phyloP scores from a whole-genome alignment of 2,797 vertebrate genomes.

The Platalea minor region DNA sequence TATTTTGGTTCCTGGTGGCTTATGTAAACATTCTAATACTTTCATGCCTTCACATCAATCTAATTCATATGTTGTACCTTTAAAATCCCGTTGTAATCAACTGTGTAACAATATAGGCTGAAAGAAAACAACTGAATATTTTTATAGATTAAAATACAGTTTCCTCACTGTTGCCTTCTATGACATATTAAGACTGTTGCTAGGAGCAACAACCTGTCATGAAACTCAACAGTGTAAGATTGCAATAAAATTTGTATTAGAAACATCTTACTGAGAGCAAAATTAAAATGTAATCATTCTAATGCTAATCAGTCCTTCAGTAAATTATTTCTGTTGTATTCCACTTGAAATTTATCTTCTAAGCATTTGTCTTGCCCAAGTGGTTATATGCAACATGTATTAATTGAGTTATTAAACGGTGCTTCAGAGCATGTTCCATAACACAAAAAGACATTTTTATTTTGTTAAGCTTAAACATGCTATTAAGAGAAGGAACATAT shows the following conservation, averaged over 20 bases:
- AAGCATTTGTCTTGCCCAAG: slow-evolving; percentile 19
- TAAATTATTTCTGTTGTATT: slow-evolving; percentile 16
- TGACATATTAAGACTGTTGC: slow-evolving; percentile 58
- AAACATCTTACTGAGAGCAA: slow-evolving; percentile 26
- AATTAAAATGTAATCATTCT: slow-evolving; percentile 27
- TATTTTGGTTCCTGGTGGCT: neutral
- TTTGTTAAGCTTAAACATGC: neutral
- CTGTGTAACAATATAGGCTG: neutral
- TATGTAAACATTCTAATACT: neutral
- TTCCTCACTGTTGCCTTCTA: slow-evolving; percentile 39
- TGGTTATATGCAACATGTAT: neutral
- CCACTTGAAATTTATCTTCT: slow-evolving; percentile 10
- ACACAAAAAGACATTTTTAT: neutral
- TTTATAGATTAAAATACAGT: slow-evolving; percentile 26
- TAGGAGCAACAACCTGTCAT: slow-evolving; percentile 65
- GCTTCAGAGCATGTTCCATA: slow-evolving; percentile 3
- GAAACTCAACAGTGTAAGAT: slow-evolving; percentile 30
- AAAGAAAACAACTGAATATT: slow-evolving; percentile 25
- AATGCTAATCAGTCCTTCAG: slow-evolving; percentile 6
- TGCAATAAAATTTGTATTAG: slow-evolving; percentile 48
- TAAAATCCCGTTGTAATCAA: slow-evolving; percentile 27
- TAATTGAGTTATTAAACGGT: neutral
- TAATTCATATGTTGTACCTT: neutral
- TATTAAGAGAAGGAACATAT: neutral
- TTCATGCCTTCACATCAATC: neutral